Base-by-base conservation (phyloP, 2,888 invertebrate species). In the Nemoura dubitans region DNA sequence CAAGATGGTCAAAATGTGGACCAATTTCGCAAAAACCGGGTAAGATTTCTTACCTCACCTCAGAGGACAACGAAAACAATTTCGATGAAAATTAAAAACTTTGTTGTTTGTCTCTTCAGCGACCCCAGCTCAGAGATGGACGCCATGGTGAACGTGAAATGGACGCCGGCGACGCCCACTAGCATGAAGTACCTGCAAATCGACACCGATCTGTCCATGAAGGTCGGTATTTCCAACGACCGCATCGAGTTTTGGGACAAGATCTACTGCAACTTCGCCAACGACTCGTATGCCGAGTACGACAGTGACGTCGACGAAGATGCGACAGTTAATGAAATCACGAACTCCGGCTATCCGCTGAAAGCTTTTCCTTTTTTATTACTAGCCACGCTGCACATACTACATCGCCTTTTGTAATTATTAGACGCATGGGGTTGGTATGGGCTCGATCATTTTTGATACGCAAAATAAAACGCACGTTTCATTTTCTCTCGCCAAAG, bases 21-120 rank as follows among this genome's bases (percentile, higher is more conserved):
- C 94, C 0, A 94, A 95, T 89, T 95, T 95, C 90, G 95, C 94
- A 0, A 93, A 93, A 89, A 90, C 90, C 89, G 92, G 93, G 92
- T 94, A 90, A 91, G 91, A 88, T 43, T 76, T 27, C 84, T 59
- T n/a, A n/a, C n/a, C n/a, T n/a, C n/a, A n/a, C n/a, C n/a, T n/a
- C n/a, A n/a, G n/a, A n/a, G n/a, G n/a, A n/a, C n/a, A n/a, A n/a
- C n/a, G n/a, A n/a, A n/a, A n/a, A n/a, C n/a, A n/a, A n/a, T n/a
- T n/a, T n/a, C n/a, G n/a, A n/a, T n/a, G n/a, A n/a, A n/a, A n/a
- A n/a, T n/a, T n/a, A n/a, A n/a, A n/a, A n/a, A n/a, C n/a, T 36
- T 36, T 36, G 36, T 3, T 36, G 5, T 10, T 3, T 36, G 5
- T 10, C 36, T 36, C 36, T 76, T n/a, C 86, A 87, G 87, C 29